phyloP scores from a whole-genome alignment of 2,888 invertebrate species.

The Acrobasis repandana region DNA sequence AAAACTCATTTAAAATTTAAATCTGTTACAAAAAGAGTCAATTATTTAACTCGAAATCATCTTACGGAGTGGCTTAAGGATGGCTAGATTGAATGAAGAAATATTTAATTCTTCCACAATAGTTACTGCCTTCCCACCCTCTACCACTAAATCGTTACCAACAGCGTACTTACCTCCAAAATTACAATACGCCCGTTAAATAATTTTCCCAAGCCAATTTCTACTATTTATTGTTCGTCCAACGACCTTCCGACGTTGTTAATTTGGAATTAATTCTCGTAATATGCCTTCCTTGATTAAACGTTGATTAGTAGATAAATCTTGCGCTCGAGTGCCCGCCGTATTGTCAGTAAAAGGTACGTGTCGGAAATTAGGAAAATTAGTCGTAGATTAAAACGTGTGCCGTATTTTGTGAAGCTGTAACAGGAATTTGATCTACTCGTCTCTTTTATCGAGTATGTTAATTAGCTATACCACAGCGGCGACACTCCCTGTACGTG shows the following conservation, averaged over 20 bases:
- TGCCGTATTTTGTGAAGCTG: background rate
- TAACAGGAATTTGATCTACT: background rate
- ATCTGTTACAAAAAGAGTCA: too few relatives aligned
- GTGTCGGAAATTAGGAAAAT: slow-evolving; percentile 11
- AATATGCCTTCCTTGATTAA: slow-evolving; percentile 70
- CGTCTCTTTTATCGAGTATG: too few relatives aligned
- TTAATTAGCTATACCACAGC: too few relatives aligned
- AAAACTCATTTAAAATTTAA: too few relatives aligned
- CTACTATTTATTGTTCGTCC: slow-evolving; percentile 66
- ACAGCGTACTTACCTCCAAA: slow-evolving; percentile 1
- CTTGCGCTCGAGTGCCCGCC: slow-evolving; percentile 45
- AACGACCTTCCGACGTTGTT: slow-evolving; percentile 58
- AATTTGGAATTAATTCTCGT: slow-evolving; percentile 73
- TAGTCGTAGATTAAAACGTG: slow-evolving; percentile 6
- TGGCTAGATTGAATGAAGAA: too few relatives aligned
- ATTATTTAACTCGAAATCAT: too few relatives aligned
- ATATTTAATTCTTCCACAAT: too few relatives aligned
- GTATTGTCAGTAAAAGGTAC: slow-evolving; percentile 25
- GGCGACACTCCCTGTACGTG: too few relatives aligned
- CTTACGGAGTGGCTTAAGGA: too few relatives aligned
- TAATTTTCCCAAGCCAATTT: slow-evolving; percentile 58
- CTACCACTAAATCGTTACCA: background rate
- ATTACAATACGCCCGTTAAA: slow-evolving; percentile 38
- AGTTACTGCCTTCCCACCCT: background rate
- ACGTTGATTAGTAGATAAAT: slow-evolving; percentile 70